Percentiles rank a stretch among this genome's conserved stretches.
Evolutionary conservation across 2,888 invertebrate genomes (phyloP).

Genomic region (Drosophila heteroneura): DNA sequence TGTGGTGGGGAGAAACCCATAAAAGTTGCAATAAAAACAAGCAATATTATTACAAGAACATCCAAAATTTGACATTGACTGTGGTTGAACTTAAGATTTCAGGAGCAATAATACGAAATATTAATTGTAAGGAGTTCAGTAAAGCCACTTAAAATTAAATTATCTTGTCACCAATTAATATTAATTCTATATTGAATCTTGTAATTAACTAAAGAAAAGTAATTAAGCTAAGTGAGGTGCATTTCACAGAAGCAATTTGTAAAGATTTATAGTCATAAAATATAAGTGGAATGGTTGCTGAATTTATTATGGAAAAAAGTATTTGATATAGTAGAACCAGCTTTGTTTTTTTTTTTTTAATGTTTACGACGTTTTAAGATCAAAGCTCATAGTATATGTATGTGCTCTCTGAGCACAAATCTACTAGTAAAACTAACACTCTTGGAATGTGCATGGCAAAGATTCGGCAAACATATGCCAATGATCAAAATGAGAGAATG

Average conservation of each 20-base stretch:
- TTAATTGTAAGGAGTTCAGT: neutral
- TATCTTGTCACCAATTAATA: neutral
- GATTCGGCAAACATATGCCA: conserved; percentile 6
- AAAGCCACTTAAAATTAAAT: conserved; percentile 2
- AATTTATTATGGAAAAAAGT: neutral
- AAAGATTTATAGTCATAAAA: neutral
- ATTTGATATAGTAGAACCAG: neutral
- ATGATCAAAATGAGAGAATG: conserved; percentile 22
- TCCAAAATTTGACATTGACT: conserved; percentile 24
- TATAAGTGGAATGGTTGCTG: neutral
- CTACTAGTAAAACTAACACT: neutral
- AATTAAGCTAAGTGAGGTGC: neutral
- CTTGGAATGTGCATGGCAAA: conserved; percentile 12
- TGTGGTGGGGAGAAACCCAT: conserved; percentile 39
- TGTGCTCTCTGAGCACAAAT: neutral
- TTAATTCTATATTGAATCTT: neutral
- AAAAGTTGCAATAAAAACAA: conserved; percentile 17
- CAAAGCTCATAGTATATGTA: neutral
- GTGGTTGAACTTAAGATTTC: neutral
- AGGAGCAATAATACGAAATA: neutral
- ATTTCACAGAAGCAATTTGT: neutral
- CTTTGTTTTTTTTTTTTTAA: neutral
- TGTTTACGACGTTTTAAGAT: neutral
- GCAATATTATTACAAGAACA: neutral
- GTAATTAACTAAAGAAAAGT: neutral